These are phyloP conservation scores for Drosophila cognata DNA, from an alignment of 2,888 invertebrate species.

Conservation along the genomic window DNA sequence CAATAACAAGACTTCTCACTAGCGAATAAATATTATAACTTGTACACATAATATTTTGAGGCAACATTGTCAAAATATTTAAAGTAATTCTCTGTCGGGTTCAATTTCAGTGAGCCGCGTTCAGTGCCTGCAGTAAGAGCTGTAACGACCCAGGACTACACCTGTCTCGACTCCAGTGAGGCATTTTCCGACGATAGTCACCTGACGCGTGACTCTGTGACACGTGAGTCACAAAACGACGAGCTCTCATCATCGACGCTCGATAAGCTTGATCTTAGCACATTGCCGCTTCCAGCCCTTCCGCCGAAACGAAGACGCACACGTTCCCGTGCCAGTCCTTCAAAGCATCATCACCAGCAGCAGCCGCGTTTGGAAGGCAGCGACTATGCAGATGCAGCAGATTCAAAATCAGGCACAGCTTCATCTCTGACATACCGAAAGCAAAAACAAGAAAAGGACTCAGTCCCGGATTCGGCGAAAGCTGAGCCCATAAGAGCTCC, in stretches of 20 bases:
- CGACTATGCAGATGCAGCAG: constrained; percentile 38
- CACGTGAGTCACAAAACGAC: constrained; percentile 83
- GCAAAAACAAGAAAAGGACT: constrained; percentile 37
- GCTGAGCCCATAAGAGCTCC: constrained; percentile 30
- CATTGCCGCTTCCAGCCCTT: constrained; percentile 83
- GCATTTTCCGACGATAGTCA: constrained; percentile 84
- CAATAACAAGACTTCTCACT: not conserved
- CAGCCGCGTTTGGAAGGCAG: constrained; percentile 32
- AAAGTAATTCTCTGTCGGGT: no score
- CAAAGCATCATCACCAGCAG: constrained; percentile 64
- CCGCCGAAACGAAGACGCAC: constrained; percentile 83
- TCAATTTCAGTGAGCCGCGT: constrained; percentile 25
- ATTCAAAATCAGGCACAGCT: constrained; percentile 24
- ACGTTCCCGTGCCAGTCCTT: constrained; percentile 78
- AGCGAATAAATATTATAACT: not conserved
- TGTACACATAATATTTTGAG: no score
- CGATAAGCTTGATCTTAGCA: constrained; percentile 84
- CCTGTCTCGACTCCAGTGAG: constrained; percentile 83
- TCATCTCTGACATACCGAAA: constrained; percentile 31
- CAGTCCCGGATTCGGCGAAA: constrained; percentile 34
- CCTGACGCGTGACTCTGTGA: constrained; percentile 81
- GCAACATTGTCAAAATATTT: not conserved
- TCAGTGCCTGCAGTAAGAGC: constrained; percentile 12
- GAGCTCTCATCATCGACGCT: constrained; percentile 81
- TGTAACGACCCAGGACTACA: constrained; percentile 76